Evolutionary conservation across 1,140 invertebrate genomes (phyloP).

Genomic region (Lucilia cuprina): DNA sequence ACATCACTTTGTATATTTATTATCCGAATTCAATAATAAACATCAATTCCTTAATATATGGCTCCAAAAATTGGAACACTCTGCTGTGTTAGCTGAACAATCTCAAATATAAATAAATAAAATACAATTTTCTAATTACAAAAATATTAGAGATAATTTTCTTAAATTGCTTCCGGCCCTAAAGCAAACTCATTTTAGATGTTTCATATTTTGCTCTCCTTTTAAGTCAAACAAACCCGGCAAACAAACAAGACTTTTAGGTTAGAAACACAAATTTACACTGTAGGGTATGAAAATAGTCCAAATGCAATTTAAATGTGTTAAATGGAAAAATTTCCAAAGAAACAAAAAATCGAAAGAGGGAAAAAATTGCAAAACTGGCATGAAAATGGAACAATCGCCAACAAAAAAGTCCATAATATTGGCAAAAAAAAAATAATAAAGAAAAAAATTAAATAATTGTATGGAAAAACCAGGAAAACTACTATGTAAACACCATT

Average conservation of each 20-base stretch:
- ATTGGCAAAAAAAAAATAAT: not conserved
- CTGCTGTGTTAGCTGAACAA: no score
- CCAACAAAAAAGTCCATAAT: not conserved
- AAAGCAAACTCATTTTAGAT: not conserved
- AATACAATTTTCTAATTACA: not conserved
- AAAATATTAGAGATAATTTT: not conserved
- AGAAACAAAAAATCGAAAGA: not conserved
- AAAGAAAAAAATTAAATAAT: not conserved
- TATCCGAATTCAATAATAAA: no score
- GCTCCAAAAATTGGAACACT: no score
- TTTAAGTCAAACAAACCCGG: not conserved
- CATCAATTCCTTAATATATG: no score
- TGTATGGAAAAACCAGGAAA: not conserved
- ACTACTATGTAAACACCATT: not conserved
- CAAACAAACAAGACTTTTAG: not conserved
- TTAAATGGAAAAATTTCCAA: not conserved
- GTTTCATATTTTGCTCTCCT: not conserved
- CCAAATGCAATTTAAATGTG: not conserved
- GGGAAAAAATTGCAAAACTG: not conserved
- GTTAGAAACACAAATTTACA: not conserved
- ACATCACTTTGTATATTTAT: no score
- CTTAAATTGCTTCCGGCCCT: no score
- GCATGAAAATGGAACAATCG: not conserved
- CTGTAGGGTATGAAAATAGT: not conserved
- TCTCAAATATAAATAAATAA: no score